Evolutionary conservation across 2,113 vertebrate species (phyloP), one percentile per base, ranked within the genome.

Genomic region (Ceyx melanurus): DNA sequence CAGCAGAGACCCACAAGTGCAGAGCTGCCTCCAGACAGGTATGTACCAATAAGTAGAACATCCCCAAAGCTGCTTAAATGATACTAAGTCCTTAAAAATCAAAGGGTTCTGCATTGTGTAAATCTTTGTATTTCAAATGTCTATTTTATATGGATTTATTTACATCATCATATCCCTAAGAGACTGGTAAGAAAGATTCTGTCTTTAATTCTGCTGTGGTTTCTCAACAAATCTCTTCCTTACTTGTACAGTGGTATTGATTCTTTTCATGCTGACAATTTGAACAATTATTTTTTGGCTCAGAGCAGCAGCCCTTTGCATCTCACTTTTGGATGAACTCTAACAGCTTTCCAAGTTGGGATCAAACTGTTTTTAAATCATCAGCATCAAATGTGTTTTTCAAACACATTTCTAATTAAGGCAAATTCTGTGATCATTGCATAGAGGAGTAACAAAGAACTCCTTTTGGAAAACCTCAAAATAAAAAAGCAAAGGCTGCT

Each of bases 391-490:
- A 35, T 35, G 35, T 35, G 35, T 35, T 35, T 35, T 35, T 35
- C 35, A 35, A 35, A 35, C 35, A 2, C 56, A 15, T 57, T 74
- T 70, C 77, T 70, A 67, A 88, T 87, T 70, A 54, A 85, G 78
- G 31, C 17, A 85, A 70, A 18, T 84, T 66, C 48, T 65, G 40
- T 68, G 67, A 48, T 66, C 37, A 3, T 31, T 68, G 33, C 54
- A 79, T 13, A 40, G 25, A 88, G 7, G 10, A 40, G 17, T 77
- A 80, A 75, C 22, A 73, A 85, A 81, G 79, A 82, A 91, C 8
- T 28, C 48, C 50, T 70, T 75, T 23, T 4, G 16, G 82, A 94
- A 93, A 93, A 80, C 26, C 28, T 94, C 48, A 9, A 22, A 53
- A 92, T 67, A 33, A 46, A 94, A 86, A 33, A n/a, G 10, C 28